These are phyloP conservation scores for Regulus satrapa DNA, from an alignment of 2,113 vertebrate genomes.

Conservation along the genomic window DNA sequence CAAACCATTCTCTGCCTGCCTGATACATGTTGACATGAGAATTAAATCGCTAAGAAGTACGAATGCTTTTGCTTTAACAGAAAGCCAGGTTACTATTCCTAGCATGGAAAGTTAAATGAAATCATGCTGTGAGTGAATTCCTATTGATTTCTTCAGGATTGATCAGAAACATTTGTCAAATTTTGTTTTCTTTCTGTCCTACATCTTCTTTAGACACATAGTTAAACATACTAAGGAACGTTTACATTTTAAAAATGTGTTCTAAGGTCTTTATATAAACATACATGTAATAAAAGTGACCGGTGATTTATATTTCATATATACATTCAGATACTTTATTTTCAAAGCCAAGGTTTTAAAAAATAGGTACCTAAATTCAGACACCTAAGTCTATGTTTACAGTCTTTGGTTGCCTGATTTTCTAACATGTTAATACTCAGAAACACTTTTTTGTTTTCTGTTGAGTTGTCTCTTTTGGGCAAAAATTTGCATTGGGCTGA, in stretches of 20 bases:
- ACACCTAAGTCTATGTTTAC: constrained; percentile 46
- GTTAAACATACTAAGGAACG: constrained; percentile 61
- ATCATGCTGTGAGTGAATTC: constrained; percentile 35
- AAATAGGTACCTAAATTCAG: constrained; percentile 55
- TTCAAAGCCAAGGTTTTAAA: constrained; percentile 43
- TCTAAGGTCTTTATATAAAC: constrained; percentile 51
- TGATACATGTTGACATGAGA: constrained; percentile 50
- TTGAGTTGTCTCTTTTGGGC: not conserved
- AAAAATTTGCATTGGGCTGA: not conserved
- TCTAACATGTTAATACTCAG: not conserved
- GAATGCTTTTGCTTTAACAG: constrained; percentile 38
- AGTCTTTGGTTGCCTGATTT: constrained; percentile 27
- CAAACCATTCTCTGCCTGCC: not conserved
- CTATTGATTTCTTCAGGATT: constrained; percentile 61
- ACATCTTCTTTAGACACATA: constrained; percentile 50
- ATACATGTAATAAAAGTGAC: constrained; percentile 59
- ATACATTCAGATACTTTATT: constrained; percentile 44
- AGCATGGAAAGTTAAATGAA: constrained; percentile 56
- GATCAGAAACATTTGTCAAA: constrained; percentile 68
- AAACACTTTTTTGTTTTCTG: not conserved
- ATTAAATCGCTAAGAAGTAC: constrained; percentile 32
- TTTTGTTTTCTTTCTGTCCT: constrained; percentile 64
- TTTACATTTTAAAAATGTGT: constrained; percentile 55
- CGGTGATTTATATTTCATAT: constrained; percentile 55
- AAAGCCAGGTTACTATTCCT: constrained; percentile 55